A percentile compares a stretch with the other conserved stretches of the same genome.
Evolutionary conservation across 1,140 invertebrate species (phyloP).

Genomic region (Condylostylus longicornis): DNA sequence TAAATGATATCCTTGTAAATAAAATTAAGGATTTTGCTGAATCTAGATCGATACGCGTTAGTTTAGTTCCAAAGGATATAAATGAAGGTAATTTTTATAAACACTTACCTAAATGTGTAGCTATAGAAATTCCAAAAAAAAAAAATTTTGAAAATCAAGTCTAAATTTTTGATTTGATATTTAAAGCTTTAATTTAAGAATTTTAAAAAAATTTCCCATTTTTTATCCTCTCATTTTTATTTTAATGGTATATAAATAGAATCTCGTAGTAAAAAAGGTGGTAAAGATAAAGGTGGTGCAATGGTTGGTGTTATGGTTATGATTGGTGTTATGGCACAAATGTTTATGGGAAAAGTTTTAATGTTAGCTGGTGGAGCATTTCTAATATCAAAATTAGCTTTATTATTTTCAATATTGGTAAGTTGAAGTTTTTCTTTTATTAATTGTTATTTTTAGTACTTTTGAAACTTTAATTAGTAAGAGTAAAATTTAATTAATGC

Average conservation of each 20-base stretch:
- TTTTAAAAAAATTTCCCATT: too few relatives aligned
- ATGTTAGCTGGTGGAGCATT: slow-evolving; percentile 49
- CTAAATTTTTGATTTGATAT: not conserved
- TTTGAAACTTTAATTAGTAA: slow-evolving; percentile 7
- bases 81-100: too few relatives aligned
- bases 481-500: not conserved
- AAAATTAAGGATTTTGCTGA: not conserved
- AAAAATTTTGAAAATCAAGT: too few relatives aligned
- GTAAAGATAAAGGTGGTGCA: slow-evolving; percentile 35
- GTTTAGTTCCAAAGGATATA: too few relatives aligned
- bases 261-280: slow-evolving; percentile 25
- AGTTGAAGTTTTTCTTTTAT: slow-evolving; percentile 11
- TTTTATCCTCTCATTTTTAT: not conserved
- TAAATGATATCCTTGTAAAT: too few relatives aligned
- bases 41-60: not conserved
- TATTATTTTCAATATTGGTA: slow-evolving; percentile 45
- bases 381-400: slow-evolving; percentile 48
- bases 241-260: not conserved
- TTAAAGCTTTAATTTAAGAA: not conserved
- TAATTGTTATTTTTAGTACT: too few relatives aligned
- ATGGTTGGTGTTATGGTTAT: slow-evolving; percentile 48
- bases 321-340: slow-evolving; percentile 46
- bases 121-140: too few relatives aligned
- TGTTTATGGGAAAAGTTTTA: slow-evolving; percentile 51
- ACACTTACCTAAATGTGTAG: too few relatives aligned